Evolutionary conservation across 1,140 invertebrate genomes (phyloP), one percentile per base, ranked within the genome.

Genomic region (Drosophila varians): DNA sequence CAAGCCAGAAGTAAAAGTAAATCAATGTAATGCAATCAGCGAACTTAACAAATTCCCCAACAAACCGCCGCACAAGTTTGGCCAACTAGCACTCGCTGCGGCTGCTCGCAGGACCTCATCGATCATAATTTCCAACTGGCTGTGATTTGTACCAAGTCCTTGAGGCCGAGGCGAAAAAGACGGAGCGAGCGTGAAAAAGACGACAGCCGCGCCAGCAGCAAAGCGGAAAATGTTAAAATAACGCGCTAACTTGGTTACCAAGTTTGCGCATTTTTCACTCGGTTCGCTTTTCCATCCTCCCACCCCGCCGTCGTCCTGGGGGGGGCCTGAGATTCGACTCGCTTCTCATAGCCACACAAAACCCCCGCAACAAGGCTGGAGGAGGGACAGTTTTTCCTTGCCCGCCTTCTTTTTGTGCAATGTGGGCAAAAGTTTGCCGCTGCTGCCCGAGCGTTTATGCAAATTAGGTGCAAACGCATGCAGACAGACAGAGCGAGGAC

Each of bases 231-330:
- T 87, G 80, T 87, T 86, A 87, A 87, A 86, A 86, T 87, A 86
- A 86, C 82, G 82, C 82, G 82, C 83, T 88, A 87, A 87, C 82
- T 87, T 87, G 82, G 82, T 87, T 88, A 87, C 77, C 83, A 87
- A 87, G 82, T 87, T 87, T 88, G 82, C 65, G 83, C 82, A 87
- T 87, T 87, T 87, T 87, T 87, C 83, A 84, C 79, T 86, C 71
- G 74, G 68, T 68, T 78, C 78, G 58, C 74, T 56, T 72, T 70
- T 31, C 46, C 66, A 4, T 47, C 21, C 34, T 43, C 25, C 38
- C 53, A 16, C n/a, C 11, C 11, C 12, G 12, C 31, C n/a, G n/a
- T n/a, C n/a, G n/a, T n/a, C 23, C 7, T 5, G 2, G 23, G 36
- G 16, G 60, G 53, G 36, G 68, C 54, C 46, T 58, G 46, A 46